phyloP scores from a whole-genome alignment of 2,113 vertebrate species.

The Casuarius casuarius region DNA sequence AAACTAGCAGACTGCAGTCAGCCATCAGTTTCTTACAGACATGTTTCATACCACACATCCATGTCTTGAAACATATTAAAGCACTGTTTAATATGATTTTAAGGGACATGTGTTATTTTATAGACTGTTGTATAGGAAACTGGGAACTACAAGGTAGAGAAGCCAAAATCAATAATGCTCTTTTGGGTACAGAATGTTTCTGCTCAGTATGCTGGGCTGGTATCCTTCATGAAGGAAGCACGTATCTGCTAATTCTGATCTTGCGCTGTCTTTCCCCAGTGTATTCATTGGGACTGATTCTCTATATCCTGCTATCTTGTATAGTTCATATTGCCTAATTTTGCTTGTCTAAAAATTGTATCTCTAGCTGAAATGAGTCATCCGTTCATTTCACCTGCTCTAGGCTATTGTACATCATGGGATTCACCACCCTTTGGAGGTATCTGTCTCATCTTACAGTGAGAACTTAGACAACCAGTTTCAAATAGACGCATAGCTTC shows the following conservation, averaged over 20 bases:
- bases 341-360: neutral
- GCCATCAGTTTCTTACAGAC: too few relatives aligned
- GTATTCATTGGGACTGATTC: neutral
- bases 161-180: too few relatives aligned
- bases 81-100: too few relatives aligned
- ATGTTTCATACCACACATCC: too few relatives aligned
- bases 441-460: neutral
- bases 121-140: too few relatives aligned
- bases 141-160: too few relatives aligned
- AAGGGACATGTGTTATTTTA: too few relatives aligned
- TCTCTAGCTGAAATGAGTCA: neutral
- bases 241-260: neutral
- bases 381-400: neutral
- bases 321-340: neutral
- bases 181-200: too few relatives aligned
- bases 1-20: too few relatives aligned
- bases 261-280: neutral
- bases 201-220: too few relatives aligned
- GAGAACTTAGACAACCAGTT: neutral
- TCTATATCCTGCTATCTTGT: neutral
- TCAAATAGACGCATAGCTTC: neutral
- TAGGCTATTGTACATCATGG: neutral
- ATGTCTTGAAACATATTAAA: too few relatives aligned
- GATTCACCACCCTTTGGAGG: neutral
- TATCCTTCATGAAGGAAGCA: too few relatives aligned